Percentiles rank a stretch among this genome's conserved stretches.
phyloP scores from a whole-genome alignment of 2,797 vertebrate genomes.

The Bradypodion ventrale region DNA sequence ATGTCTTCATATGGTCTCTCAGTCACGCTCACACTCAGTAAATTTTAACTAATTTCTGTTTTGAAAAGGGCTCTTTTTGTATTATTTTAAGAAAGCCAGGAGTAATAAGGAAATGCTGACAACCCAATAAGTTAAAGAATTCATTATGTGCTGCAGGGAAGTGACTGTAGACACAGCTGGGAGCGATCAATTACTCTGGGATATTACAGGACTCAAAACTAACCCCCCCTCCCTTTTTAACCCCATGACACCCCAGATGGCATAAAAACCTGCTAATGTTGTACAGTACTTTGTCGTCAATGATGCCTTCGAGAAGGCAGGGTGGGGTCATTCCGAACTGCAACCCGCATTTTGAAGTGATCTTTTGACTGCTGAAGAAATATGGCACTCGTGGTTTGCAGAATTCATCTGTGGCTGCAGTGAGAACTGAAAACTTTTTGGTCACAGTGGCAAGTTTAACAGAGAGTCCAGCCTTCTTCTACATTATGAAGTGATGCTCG shows the following conservation, averaged over 20 bases:
- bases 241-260: constrained; percentile 69
- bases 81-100: constrained; percentile 69
- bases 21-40: constrained; percentile 62
- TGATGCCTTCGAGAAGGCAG: constrained; percentile 55
- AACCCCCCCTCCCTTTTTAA: not conserved
- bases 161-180: constrained; percentile 78
- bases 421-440: constrained; percentile 24
- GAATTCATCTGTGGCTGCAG: not conserved
- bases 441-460: constrained; percentile 57
- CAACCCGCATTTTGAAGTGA: constrained; percentile 38
- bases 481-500: constrained; percentile 44
- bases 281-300: constrained; percentile 65
- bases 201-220: constrained; percentile 58
- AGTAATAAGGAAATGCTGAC: constrained; percentile 69
- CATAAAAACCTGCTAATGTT: constrained; percentile 71
- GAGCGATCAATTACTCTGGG: constrained; percentile 75
- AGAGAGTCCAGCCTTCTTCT: constrained; percentile 44
- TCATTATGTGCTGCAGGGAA: constrained; percentile 59
- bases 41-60: constrained; percentile 62
- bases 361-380: constrained; percentile 52
- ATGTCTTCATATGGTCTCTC: constrained; percentile 60
- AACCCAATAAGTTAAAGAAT: constrained; percentile 74
- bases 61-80: constrained; percentile 62
- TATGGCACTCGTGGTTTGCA: constrained; percentile 46
- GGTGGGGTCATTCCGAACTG: constrained; percentile 50